These are phyloP conservation scores for Drosophila fungiperda DNA, from an alignment of 2,888 invertebrate genomes.

Conservation along the genomic window DNA sequence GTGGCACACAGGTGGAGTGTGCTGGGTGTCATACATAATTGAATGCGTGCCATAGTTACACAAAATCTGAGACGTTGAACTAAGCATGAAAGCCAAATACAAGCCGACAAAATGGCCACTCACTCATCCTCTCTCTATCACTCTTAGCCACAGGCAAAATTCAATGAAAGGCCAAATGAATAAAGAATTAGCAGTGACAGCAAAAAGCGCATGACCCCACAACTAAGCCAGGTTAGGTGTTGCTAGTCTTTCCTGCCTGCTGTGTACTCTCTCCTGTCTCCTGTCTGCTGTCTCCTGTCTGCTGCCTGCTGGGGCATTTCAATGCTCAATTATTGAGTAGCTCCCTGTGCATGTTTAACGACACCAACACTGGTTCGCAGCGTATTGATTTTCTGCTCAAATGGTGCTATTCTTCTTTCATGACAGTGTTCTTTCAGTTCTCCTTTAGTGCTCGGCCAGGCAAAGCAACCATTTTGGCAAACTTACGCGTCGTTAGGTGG, in stretches of 20 bases:
- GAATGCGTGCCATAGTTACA: constrained; percentile 64
- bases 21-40: constrained; percentile 57
- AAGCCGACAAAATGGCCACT: constrained; percentile 38
- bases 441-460: constrained; percentile 23
- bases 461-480: constrained; percentile 27
- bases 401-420: constrained; percentile 19
- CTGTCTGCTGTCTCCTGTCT: not conserved
- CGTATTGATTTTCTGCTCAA: constrained; percentile 56
- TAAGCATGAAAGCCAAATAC: constrained; percentile 43
- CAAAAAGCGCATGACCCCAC: constrained; percentile 32
- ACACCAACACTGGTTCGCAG: constrained; percentile 3
- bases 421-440: not conserved
- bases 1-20: constrained; percentile 18
- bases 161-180: constrained; percentile 70
- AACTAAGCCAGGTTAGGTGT: not conserved
- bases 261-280: not conserved
- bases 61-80: constrained; percentile 57
- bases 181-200: constrained; percentile 69
- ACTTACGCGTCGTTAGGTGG: constrained; percentile 50
- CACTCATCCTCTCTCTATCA: not conserved
- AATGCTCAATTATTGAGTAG: constrained; percentile 61
- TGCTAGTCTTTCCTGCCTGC: not conserved
- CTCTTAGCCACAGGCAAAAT: constrained; percentile 17
- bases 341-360: constrained; percentile 40
- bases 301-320: constrained; percentile 27